These are phyloP conservation scores for Malurus cyaneus DNA, from an alignment of 2,113 vertebrate genomes.

Conservation along the genomic window DNA sequence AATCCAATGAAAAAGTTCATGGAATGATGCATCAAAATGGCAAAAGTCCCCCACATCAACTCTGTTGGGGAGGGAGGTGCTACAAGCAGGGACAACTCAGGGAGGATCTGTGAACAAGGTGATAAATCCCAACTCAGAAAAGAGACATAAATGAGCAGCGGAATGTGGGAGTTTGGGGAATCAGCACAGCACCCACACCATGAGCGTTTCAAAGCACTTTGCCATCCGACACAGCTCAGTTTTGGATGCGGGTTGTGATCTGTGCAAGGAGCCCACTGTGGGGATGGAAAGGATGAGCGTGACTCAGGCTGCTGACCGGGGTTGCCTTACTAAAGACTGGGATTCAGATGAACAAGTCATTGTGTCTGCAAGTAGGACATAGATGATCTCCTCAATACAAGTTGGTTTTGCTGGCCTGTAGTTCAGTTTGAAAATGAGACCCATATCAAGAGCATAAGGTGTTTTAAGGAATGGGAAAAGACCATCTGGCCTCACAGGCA, in stretches of 20 bases:
- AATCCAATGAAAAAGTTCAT: background rate
- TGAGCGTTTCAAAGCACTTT: background rate
- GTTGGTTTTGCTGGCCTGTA: background rate
- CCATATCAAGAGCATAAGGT: background rate
- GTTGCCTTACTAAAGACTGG: background rate
- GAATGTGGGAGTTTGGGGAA: background rate
- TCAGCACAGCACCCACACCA: background rate
- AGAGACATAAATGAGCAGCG: slow-evolving; percentile 39
- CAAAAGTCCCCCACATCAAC: background rate
- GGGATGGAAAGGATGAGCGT: background rate
- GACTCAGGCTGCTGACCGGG: background rate
- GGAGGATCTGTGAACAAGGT: slow-evolving; percentile 12
- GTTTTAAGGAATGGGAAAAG: background rate
- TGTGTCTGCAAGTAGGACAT: background rate
- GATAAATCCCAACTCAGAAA: background rate
- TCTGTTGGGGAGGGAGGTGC: background rate
- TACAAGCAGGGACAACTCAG: background rate
- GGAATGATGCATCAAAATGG: background rate
- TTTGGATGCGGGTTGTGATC: background rate
- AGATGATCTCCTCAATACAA: background rate
- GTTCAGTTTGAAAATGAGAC: background rate
- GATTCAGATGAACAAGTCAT: background rate
- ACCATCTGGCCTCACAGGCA: background rate
- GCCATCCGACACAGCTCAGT: background rate
- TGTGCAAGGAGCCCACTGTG: background rate